Evolutionary conservation across 2,888 invertebrate species (phyloP).

Genomic region (Neria commutata): DNA sequence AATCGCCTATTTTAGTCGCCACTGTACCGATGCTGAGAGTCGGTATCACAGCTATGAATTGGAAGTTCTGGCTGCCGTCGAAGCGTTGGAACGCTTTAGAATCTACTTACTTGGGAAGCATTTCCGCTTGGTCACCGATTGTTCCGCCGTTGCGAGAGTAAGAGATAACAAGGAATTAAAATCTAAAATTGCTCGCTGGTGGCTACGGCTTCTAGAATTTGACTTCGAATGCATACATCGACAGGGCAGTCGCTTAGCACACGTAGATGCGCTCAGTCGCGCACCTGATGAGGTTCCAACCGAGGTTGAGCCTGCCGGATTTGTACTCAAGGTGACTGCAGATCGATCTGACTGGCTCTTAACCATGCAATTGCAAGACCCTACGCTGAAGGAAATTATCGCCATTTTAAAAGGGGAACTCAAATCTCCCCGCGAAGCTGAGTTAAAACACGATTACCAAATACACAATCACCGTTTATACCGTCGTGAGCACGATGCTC

Average conservation of each 20-base stretch:
- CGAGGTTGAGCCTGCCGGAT: slow-evolving; percentile 1
- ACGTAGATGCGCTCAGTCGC: slow-evolving; percentile 22
- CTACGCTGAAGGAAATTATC: not conserved
- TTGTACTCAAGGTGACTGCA: slow-evolving; percentile 9
- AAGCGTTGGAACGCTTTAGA: slow-evolving; percentile 48
- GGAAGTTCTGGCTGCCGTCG: slow-evolving; percentile 49
- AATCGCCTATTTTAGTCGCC: slow-evolving; percentile 24
- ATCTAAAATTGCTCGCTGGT: not conserved
- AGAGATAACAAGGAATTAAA: not conserved
- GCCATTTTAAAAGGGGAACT: slow-evolving; percentile 6
- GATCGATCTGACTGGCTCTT: slow-evolving; percentile 22
- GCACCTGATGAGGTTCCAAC: not conserved
- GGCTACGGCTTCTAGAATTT: not conserved
- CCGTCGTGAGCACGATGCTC: not conserved
- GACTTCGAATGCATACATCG: slow-evolving; percentile 3
- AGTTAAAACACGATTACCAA: too few relatives aligned
- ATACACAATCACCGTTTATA: slow-evolving; percentile 11
- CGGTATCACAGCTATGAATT: slow-evolving; percentile 46
- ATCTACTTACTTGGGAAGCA: slow-evolving; percentile 46
- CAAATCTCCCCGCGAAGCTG: too few relatives aligned
- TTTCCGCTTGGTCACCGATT: slow-evolving; percentile 26
- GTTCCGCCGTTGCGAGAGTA: not conserved
- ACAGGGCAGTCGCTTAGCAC: slow-evolving; percentile 16
- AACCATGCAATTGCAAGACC: slow-evolving; percentile 9
- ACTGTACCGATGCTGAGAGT: slow-evolving; percentile 23